phyloP scores from a whole-genome alignment of 2,888 invertebrate genomes.

The Drosophila mercatorum region DNA sequence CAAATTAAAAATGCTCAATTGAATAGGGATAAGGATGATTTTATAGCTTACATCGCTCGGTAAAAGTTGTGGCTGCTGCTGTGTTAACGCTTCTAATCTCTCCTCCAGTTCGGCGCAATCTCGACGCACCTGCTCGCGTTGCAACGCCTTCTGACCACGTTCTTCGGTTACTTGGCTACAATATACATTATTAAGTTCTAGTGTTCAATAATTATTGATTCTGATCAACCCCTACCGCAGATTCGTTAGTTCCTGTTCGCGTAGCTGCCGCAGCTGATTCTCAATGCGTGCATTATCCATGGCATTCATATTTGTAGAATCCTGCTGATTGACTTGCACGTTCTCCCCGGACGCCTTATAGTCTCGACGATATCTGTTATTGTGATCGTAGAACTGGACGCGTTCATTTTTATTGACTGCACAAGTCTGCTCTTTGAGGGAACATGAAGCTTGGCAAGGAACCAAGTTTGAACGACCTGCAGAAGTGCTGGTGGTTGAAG shows the following conservation, averaged over 20 bases:
- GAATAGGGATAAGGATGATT: too few species aligned
- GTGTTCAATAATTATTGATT: too few species aligned
- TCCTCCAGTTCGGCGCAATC: conserved; percentile 86
- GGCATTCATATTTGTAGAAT: conserved; percentile 65
- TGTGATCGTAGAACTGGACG: conserved; percentile 85
- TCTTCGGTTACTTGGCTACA: conserved; percentile 77
- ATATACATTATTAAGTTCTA: neutral
- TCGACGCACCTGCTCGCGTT: conserved; percentile 85
- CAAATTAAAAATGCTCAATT: neutral
- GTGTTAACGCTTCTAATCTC: conserved; percentile 85
- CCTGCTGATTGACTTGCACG: conserved; percentile 80
- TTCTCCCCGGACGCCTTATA: conserved; percentile 79
- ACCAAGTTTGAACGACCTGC: conserved; percentile 9
- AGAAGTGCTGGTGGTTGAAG: neutral
- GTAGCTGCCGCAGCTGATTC: conserved; percentile 55
- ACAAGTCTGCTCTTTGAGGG: neutral
- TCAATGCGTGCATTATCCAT: conserved; percentile 81
- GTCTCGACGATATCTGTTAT: conserved; percentile 84
- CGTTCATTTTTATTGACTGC: conserved; percentile 24
- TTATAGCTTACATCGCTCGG: conserved; percentile 72
- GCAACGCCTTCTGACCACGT: conserved; percentile 85
- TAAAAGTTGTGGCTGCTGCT: conserved; percentile 72
- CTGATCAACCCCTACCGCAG: conserved; percentile 56
- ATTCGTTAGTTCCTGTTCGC: conserved; percentile 70
- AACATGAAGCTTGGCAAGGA: conserved; percentile 24